Conservation (phyloP, 1,140 invertebrate species). For the Zaprionus lachaisei region DNA sequence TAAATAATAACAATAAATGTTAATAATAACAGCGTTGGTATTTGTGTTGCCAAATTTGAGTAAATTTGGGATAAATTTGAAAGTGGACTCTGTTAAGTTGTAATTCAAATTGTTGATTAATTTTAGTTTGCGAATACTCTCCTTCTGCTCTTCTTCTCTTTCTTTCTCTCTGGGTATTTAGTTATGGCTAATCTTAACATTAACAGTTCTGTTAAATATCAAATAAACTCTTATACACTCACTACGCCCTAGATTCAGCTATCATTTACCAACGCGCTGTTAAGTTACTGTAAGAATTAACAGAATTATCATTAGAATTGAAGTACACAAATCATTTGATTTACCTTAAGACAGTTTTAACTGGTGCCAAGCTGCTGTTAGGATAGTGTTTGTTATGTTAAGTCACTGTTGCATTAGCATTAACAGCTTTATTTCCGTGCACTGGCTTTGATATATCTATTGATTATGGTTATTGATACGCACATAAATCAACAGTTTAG, state of each 20-base stretch:
- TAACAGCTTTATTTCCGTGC: slow-evolving; percentile 5
- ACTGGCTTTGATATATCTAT: background rate
- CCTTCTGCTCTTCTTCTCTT: background rate
- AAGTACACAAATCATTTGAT: background rate
- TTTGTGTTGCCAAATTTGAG: too few species aligned
- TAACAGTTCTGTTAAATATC: background rate
- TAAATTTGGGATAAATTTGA: too few species aligned
- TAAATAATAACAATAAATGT: too few species aligned
- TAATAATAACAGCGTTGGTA: too few species aligned
- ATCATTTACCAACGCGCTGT: too few species aligned
- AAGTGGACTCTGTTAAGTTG: too few species aligned
- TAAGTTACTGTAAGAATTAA: too few species aligned
- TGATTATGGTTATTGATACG: background rate
- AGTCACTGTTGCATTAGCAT: slow-evolving; percentile 3
- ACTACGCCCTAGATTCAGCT: too few species aligned
- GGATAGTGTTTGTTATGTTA: background rate
- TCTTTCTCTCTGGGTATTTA: too few species aligned
- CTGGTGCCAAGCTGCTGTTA: background rate
- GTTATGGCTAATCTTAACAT: background rate
- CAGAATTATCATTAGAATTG: too few species aligned
- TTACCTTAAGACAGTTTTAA: background rate
- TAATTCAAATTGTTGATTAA: too few species aligned
- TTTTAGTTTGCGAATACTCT: background rate
- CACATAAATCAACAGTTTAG: slow-evolving; percentile 16
- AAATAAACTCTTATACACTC: too few species aligned